Evolutionary conservation across 2,888 invertebrate genomes (phyloP).

Genomic region (Athalia rosae): DNA sequence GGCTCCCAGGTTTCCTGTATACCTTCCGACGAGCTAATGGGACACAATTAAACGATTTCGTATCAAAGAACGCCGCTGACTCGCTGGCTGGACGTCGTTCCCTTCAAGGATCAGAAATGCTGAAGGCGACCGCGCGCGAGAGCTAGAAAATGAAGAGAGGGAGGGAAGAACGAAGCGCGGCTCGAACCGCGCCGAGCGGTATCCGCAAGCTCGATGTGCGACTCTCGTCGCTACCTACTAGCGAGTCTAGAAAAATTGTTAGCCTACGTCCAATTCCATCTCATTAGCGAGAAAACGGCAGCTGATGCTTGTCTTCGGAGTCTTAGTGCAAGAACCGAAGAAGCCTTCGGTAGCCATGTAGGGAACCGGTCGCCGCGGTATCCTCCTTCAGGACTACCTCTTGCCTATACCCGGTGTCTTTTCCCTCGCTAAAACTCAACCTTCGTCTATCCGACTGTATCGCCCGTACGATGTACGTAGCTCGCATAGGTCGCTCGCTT

Average conservation of each 20-base stretch:
- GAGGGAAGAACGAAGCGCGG: slow-evolving; percentile 49
- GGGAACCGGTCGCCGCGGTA: slow-evolving; percentile 70
- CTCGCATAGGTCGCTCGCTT: neutral
- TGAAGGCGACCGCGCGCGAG: slow-evolving; percentile 48
- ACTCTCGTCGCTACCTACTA: neutral
- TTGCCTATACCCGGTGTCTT: slow-evolving; percentile 42
- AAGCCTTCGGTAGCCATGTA: slow-evolving; percentile 73
- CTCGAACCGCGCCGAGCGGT: slow-evolving; percentile 28
- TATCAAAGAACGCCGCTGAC: slow-evolving; percentile 72
- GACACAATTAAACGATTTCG: slow-evolving; percentile 73
- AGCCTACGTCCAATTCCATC: slow-evolving; percentile 74
- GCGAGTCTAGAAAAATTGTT: slow-evolving; percentile 72
- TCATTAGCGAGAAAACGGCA: slow-evolving; percentile 73
- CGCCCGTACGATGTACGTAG: neutral
- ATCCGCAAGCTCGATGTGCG: slow-evolving; percentile 54
- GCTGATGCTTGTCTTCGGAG: slow-evolving; percentile 72
- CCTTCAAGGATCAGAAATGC: slow-evolving; percentile 64
- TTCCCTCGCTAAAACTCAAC: neutral
- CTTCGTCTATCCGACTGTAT: neutral
- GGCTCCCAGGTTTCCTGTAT: slow-evolving; percentile 28
- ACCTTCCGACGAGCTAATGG: slow-evolving; percentile 68
- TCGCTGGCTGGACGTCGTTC: slow-evolving; percentile 70
- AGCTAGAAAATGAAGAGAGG: slow-evolving; percentile 46
- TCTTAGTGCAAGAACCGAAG: slow-evolving; percentile 66
- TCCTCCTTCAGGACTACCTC: slow-evolving; percentile 13